Evolutionary conservation across 2,113 vertebrate genomes (phyloP).

Genomic region (Labeo rohita): DNA sequence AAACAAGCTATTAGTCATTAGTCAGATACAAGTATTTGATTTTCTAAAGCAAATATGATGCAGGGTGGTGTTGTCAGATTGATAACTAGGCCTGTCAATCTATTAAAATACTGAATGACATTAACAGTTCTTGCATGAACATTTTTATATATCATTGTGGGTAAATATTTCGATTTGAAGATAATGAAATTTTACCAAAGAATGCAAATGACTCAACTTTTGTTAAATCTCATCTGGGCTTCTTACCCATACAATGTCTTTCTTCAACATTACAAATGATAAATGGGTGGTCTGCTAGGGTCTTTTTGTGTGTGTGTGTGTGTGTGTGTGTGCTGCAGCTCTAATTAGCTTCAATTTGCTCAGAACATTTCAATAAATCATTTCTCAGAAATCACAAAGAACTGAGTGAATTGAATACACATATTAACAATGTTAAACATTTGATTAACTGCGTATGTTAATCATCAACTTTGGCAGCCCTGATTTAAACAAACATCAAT

Average conservation of each 20-base stretch:
- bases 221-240: not conserved
- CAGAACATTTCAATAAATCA: not conserved
- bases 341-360: not conserved
- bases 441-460: conserved; percentile 5
- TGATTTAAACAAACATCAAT: not conserved
- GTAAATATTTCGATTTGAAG: not conserved
- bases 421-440: not conserved
- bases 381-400: conserved; percentile 3
- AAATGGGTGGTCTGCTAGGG: not conserved
- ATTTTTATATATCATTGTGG: not conserved
- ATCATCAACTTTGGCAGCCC: not conserved
- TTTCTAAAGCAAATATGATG: too few relatives aligned
- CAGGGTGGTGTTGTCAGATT: too few relatives aligned
- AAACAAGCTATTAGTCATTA: too few relatives aligned
- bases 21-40: too few relatives aligned
- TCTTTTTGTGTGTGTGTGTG: not conserved
- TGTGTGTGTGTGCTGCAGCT: not conserved
- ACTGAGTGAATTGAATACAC: not conserved
- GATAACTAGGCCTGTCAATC: not conserved
- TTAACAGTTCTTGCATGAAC: not conserved
- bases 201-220: not conserved
- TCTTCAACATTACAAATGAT: not conserved
- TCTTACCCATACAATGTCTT: not conserved
- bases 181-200: not conserved
- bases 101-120: too few relatives aligned